A percentile compares a stretch with the other conserved stretches of the same genome.
Conservation (phyloP, 2,888 invertebrate species). For the Eupithecia vulgata region DNA sequence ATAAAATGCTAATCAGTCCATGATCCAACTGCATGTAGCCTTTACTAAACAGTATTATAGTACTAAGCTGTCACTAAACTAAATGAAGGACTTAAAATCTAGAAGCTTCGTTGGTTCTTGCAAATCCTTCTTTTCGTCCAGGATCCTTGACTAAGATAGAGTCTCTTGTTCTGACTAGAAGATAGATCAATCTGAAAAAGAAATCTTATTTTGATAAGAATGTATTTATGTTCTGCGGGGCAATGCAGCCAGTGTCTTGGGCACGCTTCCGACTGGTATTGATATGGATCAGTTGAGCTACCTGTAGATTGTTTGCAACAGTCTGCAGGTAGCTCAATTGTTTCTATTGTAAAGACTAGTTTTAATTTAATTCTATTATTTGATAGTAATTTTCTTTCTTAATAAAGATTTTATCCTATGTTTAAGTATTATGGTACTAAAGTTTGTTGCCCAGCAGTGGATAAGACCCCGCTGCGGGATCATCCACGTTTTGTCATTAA, state of each 20-base stretch:
- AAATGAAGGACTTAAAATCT: slow-evolving; percentile 52
- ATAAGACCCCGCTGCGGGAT: not conserved
- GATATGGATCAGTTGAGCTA: too few relatives aligned
- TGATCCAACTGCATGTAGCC: not conserved
- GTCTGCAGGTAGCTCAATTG: too few relatives aligned
- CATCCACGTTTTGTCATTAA: not conserved
- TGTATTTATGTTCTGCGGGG: too few relatives aligned
- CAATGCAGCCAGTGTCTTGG: too few relatives aligned
- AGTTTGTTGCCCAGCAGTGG: not conserved
- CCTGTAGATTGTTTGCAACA: too few relatives aligned
- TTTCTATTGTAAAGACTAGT: too few relatives aligned
- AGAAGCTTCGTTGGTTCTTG: slow-evolving; percentile 71
- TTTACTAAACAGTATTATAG: too few relatives aligned
- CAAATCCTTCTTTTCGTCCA: slow-evolving; percentile 64
- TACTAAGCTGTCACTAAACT: not conserved
- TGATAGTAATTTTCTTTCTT: too few relatives aligned
- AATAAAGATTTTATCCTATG: too few relatives aligned
- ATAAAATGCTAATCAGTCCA: not conserved
- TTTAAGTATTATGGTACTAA: not conserved
- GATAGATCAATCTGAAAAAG: slow-evolving; percentile 65
- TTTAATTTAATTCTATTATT: too few relatives aligned
- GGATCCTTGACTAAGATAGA: slow-evolving; percentile 54
- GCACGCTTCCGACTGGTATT: too few relatives aligned
- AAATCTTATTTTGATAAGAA: not conserved
- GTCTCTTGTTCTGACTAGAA: slow-evolving; percentile 59